Evolutionary conservation across 2,888 invertebrate species (phyloP).

Genomic region (Euzophera pinguis): DNA sequence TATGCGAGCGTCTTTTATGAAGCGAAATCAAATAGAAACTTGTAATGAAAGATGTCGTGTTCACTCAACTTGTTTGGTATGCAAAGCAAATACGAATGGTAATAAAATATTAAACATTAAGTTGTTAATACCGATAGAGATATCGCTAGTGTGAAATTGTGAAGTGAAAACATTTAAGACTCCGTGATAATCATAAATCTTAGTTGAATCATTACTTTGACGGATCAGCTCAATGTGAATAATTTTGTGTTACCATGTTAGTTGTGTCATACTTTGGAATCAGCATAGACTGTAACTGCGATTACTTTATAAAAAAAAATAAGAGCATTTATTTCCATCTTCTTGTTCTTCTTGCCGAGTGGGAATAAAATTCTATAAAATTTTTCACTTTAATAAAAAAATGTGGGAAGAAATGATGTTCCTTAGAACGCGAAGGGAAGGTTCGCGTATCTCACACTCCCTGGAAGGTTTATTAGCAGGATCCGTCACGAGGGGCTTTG

Average conservation of each 20-base stretch:
- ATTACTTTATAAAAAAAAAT: not conserved
- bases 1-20: slow-evolving; percentile 70
- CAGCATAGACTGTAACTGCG: not conserved
- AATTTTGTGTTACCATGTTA: slow-evolving; percentile 14
- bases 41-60: slow-evolving; percentile 75
- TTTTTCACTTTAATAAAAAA: too few relatives aligned
- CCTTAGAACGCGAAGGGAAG: slow-evolving; percentile 35
- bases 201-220: slow-evolving; percentile 13
- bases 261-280: slow-evolving; percentile 18
- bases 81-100: slow-evolving; percentile 63
- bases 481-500: slow-evolving; percentile 72
- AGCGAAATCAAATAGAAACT: slow-evolving; percentile 78
- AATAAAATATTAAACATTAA: slow-evolving; percentile 74
- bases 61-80: slow-evolving; percentile 65
- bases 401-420: not conserved
- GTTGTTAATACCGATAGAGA: slow-evolving; percentile 59
- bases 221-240: slow-evolving; percentile 12
- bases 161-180: slow-evolving; percentile 47
- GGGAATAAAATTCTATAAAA: too few relatives aligned
- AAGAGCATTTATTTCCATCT: too few relatives aligned
- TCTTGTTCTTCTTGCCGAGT: too few relatives aligned
- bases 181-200: slow-evolving; percentile 24
- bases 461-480: slow-evolving; percentile 75
- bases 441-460: slow-evolving; percentile 57
- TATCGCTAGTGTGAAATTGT: slow-evolving; percentile 43